Evolutionary conservation across 2,113 vertebrate species (phyloP).

Genomic region (Brienomyrus brachyistius): DNA sequence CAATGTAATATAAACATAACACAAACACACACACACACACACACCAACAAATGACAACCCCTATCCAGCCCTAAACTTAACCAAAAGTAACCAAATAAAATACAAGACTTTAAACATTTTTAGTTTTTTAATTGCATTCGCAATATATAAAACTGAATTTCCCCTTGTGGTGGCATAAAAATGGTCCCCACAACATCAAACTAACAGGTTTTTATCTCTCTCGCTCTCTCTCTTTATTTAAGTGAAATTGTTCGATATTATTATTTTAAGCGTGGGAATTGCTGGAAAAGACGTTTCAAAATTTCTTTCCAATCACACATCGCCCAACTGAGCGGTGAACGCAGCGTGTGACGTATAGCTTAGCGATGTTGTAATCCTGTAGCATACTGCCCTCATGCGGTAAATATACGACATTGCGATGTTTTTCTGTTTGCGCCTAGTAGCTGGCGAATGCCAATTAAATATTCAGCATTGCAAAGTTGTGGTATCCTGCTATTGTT

Average conservation of each 20-base stretch:
- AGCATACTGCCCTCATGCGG: conserved; percentile 47
- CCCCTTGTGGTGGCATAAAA: not conserved
- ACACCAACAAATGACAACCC: not conserved
- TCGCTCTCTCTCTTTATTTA: not conserved
- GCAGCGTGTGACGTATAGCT: not conserved
- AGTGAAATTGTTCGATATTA: not conserved
- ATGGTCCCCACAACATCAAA: not conserved
- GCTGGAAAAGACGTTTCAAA: not conserved
- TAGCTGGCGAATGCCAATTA: not conserved
- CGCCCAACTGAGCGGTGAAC: not conserved
- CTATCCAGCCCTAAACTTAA: not conserved
- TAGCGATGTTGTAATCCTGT: not conserved
- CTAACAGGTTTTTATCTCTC: not conserved
- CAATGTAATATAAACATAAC: not conserved
- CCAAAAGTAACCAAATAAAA: not conserved
- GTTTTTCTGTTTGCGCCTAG: not conserved
- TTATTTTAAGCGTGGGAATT: not conserved
- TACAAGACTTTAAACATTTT: not conserved
- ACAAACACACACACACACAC: not conserved
- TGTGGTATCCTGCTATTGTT: not conserved
- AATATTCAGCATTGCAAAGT: not conserved
- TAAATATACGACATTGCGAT: not conserved
- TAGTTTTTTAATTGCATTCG: not conserved
- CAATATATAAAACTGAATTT: not conserved
- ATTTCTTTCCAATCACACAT: not conserved